These are phyloP conservation scores for Morone chrysops DNA, from an alignment of 2,113 vertebrate species.

Conservation along the genomic window DNA sequence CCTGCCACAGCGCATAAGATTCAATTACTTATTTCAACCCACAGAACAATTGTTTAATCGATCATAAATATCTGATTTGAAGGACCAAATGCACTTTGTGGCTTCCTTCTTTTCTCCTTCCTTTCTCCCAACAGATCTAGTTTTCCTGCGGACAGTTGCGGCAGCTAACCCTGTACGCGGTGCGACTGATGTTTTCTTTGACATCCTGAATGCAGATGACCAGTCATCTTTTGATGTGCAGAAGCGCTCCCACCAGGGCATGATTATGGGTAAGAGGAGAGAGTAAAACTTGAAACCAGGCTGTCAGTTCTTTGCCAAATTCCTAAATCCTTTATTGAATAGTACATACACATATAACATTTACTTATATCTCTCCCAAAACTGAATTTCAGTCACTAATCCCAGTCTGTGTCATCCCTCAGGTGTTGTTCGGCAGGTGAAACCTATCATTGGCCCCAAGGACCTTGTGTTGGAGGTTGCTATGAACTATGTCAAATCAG, in stretches of 20 bases:
- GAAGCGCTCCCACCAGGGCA: constrained; percentile 41
- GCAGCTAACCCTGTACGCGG: not conserved
- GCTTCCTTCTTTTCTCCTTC: too few relatives aligned
- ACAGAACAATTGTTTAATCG: constrained; percentile 34
- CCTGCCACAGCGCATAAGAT: constrained; percentile 10
- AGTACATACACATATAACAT: not conserved
- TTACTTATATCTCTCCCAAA: not conserved
- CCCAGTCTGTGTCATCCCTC: constrained; percentile 13
- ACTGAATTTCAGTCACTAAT: constrained; percentile 3
- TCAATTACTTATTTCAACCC: constrained; percentile 18
- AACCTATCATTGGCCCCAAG: constrained; percentile 86
- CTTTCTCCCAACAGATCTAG: constrained; percentile 68
- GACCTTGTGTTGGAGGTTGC: constrained; percentile 86
- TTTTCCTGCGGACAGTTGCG: constrained; percentile 53
- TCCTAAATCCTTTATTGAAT: not conserved
- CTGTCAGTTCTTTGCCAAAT: not conserved
- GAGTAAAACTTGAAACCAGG: not conserved
- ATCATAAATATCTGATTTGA: constrained; percentile 31
- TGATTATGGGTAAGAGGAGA: constrained; percentile 64
- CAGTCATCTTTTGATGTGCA: constrained; percentile 61
- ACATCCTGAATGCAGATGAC: constrained; percentile 52
- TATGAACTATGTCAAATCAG: constrained; percentile 88
- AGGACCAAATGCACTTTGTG: constrained; percentile 1
- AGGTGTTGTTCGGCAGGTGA: constrained; percentile 91
- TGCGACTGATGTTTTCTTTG: constrained; percentile 58